Evolutionary conservation across 2,797 vertebrate genomes (phyloP).

Genomic region (Apogon talboti): DNA sequence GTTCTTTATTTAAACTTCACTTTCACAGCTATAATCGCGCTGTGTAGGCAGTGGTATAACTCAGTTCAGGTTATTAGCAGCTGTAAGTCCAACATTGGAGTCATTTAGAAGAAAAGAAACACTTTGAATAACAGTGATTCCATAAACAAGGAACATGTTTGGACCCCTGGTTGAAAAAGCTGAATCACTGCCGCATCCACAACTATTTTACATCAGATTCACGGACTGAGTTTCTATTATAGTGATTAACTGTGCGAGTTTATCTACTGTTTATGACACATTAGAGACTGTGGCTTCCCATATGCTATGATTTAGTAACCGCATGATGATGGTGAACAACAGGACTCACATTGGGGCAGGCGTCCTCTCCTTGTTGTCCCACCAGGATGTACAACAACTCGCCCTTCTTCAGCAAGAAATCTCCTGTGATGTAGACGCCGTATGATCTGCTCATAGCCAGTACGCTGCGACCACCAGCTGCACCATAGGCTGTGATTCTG

Average conservation of each 20-base stretch:
- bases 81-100: slow-evolving; percentile 3
- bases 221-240: slow-evolving; percentile 9
- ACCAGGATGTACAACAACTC: slow-evolving; percentile 92
- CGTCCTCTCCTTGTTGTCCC: slow-evolving; percentile 95
- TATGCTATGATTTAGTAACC: not conserved
- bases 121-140: not conserved
- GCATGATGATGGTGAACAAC: not conserved
- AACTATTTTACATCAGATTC: slow-evolving; percentile 10
- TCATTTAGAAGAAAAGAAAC: slow-evolving; percentile 10
- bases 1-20: not conserved
- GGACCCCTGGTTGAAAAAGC: slow-evolving; percentile 10
- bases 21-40: not conserved
- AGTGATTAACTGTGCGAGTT: not conserved
- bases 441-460: slow-evolving; percentile 89
- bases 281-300: not conserved
- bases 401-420: slow-evolving; percentile 91
- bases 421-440: slow-evolving; percentile 90
- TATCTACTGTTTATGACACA: slow-evolving; percentile 24
- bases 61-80: not conserved
- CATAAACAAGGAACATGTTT: slow-evolving; percentile 30
- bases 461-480: slow-evolving; percentile 94
- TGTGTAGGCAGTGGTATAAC: slow-evolving; percentile 9
- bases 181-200: not conserved
- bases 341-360: slow-evolving; percentile 93
- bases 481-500: slow-evolving; percentile 94